Evolutionary conservation across 2,888 invertebrate species (phyloP), one percentile per base, ranked within the genome.

Genomic region (Euclidia mi): DNA sequence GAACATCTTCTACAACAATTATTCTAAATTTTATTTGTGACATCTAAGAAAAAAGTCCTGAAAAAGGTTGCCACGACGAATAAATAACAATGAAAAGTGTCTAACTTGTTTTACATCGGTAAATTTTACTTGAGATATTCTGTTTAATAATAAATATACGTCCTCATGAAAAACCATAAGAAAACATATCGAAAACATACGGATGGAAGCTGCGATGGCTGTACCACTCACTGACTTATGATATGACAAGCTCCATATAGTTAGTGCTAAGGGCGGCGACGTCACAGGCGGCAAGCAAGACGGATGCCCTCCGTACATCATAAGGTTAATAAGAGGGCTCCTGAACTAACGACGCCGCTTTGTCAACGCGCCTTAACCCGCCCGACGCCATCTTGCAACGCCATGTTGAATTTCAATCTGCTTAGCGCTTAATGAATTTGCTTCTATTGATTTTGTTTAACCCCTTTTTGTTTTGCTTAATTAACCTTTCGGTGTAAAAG

Each of bases 301-400:
- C 75, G 71, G 89, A 94, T 94, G 90, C 85, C 87, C 85, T 82
- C 84, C 92, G 91, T 95, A 92, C 94, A 92, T 94, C 95, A 95
- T 94, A 94, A 94, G 93, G 94, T 95, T 95, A 95, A 94, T 95
- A 95, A 95, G 94, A 92, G 94, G 94, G 93, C 94, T 94, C 88
- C 86, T 81, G 84, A 91, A 93, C 94, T 95, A 94, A 94, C 95
- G 94, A 93, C 85, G 82, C 56, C 93, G 92, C 94, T 95, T 94
- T 94, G 94, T 95, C 95, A 94, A 89, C 91, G 90, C 89, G 94
- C 90, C 90, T 93, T 90, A 92, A 88, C 88, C 85, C 86, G 79
- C 84, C 82, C 79, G 78, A 58, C 90, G 91, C 92, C 93, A 91
- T 92, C 91, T 92, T 92, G 90, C 71, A 71, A 83, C 56, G 92